Conservation (phyloP, 1,140 invertebrate species). For the Heliconius eleuchia region DNA sequence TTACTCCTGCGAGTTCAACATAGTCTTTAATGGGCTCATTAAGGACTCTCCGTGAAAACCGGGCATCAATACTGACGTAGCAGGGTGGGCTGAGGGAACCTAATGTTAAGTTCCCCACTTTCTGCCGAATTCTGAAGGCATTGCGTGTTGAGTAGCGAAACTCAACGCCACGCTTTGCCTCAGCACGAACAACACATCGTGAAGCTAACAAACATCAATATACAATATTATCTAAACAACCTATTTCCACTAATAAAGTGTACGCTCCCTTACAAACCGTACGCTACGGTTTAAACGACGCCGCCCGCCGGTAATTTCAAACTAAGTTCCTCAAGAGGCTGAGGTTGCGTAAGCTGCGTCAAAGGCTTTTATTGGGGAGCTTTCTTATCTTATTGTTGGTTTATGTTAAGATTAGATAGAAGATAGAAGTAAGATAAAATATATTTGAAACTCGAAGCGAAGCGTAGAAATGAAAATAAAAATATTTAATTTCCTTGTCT, state of each 20-base stretch:
- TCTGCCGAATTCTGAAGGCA: too few relatives aligned
- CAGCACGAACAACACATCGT: too few relatives aligned
- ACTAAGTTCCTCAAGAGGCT: background rate
- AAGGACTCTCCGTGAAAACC: too few relatives aligned
- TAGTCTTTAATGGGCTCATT: too few relatives aligned
- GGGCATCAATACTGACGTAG: too few relatives aligned
- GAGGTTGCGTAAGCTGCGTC: slow-evolving; percentile 7
- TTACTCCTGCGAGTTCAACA: too few relatives aligned
- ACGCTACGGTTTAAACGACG: background rate
- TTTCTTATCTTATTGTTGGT: background rate
- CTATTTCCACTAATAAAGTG: background rate
- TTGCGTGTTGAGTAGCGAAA: too few relatives aligned
- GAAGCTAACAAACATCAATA: background rate
- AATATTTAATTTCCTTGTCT: too few relatives aligned
- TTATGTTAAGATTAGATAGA: background rate
- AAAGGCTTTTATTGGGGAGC: background rate
- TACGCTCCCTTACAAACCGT: background rate
- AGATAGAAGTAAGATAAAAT: background rate
- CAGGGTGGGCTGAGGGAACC: too few relatives aligned
- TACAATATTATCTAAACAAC: background rate
- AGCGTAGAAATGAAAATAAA: too few relatives aligned
- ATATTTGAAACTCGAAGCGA: background rate
- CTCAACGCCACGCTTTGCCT: too few relatives aligned
- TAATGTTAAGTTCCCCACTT: too few relatives aligned
- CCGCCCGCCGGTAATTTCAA: background rate